phyloP scores from a whole-genome alignment of 2,888 invertebrate genomes.

The Chironomus tentans region DNA sequence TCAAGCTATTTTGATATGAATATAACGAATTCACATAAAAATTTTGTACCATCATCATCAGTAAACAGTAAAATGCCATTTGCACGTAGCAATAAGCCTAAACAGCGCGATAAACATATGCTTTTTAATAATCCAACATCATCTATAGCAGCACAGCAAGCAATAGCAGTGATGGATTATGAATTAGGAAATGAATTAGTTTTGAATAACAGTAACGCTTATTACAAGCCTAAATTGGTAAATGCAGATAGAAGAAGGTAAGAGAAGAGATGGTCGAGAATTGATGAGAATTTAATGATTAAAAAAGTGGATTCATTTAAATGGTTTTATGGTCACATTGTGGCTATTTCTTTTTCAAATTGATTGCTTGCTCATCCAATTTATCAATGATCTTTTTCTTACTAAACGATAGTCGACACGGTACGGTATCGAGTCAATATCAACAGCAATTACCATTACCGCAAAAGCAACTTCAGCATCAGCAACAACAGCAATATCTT shows the following conservation, averaged over 20 bases:
- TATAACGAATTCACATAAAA: neutral
- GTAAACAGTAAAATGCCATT: slow-evolving; percentile 16
- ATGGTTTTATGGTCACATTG: neutral
- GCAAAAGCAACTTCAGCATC: neutral
- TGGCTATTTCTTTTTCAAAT: neutral
- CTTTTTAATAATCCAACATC: slow-evolving; percentile 11
- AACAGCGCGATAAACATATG: slow-evolving; percentile 20
- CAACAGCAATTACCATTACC: neutral
- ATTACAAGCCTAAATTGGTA: slow-evolving; percentile 13
- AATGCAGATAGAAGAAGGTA: slow-evolving; percentile 23
- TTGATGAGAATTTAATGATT: neutral
- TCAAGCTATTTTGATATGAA: slow-evolving; percentile 19
- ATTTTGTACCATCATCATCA: neutral
- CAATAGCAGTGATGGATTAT: slow-evolving; percentile 24
- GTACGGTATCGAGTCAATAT: neutral
- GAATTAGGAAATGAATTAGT: slow-evolving; percentile 24
- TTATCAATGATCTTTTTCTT: neutral
- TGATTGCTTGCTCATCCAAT: too few relatives aligned
- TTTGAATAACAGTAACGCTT: slow-evolving; percentile 21
- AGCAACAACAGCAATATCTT: slow-evolving; percentile 1
- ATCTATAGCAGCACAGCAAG: slow-evolving; percentile 23
- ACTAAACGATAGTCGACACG: neutral
- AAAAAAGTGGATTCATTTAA: neutral
- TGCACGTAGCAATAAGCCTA: neutral
- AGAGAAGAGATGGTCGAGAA: neutral